Conservation (phyloP, 1,140 invertebrate species). For the Diabrotica virgifera region DNA sequence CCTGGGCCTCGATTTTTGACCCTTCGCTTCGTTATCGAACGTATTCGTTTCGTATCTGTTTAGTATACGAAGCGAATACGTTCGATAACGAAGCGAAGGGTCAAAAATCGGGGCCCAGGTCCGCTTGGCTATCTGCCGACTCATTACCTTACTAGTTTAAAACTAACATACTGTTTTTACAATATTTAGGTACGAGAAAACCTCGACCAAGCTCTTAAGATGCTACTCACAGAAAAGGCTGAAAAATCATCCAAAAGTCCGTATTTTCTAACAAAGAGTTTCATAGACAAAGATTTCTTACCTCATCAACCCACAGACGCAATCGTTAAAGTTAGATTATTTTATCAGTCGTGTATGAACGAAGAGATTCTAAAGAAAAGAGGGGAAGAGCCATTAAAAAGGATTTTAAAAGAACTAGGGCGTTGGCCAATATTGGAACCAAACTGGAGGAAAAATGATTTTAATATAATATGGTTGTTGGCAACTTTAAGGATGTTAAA, state of each 20-base stretch:
- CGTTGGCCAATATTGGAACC: slow-evolving; percentile 79
- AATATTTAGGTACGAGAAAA: slow-evolving; percentile 57
- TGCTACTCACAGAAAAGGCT: slow-evolving; percentile 62
- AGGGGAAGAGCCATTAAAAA: slow-evolving; percentile 67
- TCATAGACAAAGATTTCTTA: slow-evolving; percentile 11
- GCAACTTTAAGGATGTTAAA: slow-evolving; percentile 74
- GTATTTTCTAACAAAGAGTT: slow-evolving; percentile 11
- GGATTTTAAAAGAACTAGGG: slow-evolving; percentile 70
- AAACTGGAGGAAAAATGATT: slow-evolving; percentile 60
- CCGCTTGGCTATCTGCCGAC: too few relatives aligned
- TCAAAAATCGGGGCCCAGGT: too few relatives aligned
- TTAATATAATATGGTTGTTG: slow-evolving; percentile 74
- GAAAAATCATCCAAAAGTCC: slow-evolving; percentile 51
- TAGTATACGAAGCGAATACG: too few relatives aligned
- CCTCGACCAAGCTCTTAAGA: slow-evolving; percentile 64
- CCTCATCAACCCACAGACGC: slow-evolving; percentile 52
- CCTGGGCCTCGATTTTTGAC: too few relatives aligned
- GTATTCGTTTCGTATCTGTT: too few relatives aligned
- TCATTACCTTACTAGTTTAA: too few relatives aligned
- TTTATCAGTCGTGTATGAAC: slow-evolving; percentile 85
- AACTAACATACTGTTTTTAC: too few relatives aligned
- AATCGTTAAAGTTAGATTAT: slow-evolving; percentile 69
- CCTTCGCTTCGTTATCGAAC: too few relatives aligned
- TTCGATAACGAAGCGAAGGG: too few relatives aligned
- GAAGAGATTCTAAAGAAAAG: slow-evolving; percentile 66